These are phyloP conservation scores for Drosophila willistoni DNA, from an alignment of 1,140 invertebrate genomes.

Conservation along the genomic window DNA sequence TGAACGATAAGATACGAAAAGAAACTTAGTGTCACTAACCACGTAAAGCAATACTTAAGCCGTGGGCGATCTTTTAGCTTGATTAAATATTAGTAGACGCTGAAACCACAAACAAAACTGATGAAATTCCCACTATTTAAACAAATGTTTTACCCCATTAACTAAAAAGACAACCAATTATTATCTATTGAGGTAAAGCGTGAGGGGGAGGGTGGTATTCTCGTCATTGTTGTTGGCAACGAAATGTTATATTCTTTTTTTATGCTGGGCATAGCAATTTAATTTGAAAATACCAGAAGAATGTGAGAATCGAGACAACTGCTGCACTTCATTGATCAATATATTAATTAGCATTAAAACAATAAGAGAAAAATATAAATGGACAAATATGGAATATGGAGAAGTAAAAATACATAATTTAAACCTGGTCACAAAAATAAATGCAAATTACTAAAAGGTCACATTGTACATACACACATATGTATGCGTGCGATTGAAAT, in stretches of 20 bases:
- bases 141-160: slow-evolving; percentile 60
- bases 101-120: slow-evolving; percentile 46
- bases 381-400: background rate
- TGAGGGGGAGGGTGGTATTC: background rate
- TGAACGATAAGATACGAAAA: slow-evolving; percentile 54
- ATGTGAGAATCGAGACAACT: slow-evolving; percentile 5
- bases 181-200: slow-evolving; percentile 22
- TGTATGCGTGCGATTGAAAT: background rate
- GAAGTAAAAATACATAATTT: background rate
- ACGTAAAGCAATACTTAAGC: slow-evolving; percentile 18
- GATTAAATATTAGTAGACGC: slow-evolving; percentile 59
- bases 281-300: background rate
- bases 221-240: background rate
- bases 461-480: no score
- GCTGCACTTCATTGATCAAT: slow-evolving; percentile 1
- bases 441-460: no score
- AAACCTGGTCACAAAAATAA: no score
- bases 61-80: slow-evolving; percentile 55
- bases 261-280: background rate
- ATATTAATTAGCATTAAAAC: background rate
- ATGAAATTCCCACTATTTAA: slow-evolving; percentile 67
- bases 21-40: slow-evolving; percentile 17
- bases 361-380: background rate
- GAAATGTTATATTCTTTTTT: background rate
- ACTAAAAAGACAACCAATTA: slow-evolving; percentile 27